phyloP scores from a whole-genome alignment of 2,113 vertebrate species.

The Crotalus helleri region DNA sequence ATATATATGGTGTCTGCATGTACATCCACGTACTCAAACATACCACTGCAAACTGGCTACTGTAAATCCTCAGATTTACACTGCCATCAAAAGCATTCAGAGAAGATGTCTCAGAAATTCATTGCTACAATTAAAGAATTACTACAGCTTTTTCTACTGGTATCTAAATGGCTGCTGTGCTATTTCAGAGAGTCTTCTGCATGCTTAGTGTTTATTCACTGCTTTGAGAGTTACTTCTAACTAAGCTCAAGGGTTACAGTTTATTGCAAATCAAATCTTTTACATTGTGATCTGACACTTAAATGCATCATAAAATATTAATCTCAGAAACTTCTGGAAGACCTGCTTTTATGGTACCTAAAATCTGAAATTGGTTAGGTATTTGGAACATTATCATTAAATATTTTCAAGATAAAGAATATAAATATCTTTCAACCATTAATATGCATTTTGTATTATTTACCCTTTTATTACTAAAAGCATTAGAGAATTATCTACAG shows the following conservation, averaged over 20 bases:
- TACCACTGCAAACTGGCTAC: too few relatives aligned
- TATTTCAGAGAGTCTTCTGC: not conserved
- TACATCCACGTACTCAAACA: too few relatives aligned
- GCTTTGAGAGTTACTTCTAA: not conserved
- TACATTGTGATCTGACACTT: not conserved
- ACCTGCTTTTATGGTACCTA: slow-evolving; percentile 38
- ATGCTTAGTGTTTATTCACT: not conserved
- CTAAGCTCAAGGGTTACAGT: not conserved
- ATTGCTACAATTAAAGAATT: not conserved
- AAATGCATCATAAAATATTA: slow-evolving; percentile 2
- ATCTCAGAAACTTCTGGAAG: slow-evolving; percentile 1
- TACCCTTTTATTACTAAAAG: slow-evolving; percentile 54
- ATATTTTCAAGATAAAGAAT: slow-evolving; percentile 57
- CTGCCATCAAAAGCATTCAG: not conserved
- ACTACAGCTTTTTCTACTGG: not conserved
- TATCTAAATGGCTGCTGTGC: not conserved
- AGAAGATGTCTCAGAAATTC: not conserved
- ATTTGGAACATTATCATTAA: slow-evolving; percentile 47
- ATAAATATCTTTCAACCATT: slow-evolving; percentile 38
- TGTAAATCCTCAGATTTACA: not conserved
- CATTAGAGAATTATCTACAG: slow-evolving; percentile 64
- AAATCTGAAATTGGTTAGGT: slow-evolving; percentile 37
- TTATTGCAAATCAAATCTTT: not conserved
- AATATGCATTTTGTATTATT: slow-evolving; percentile 44
- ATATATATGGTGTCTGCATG: too few relatives aligned